phyloP scores from a whole-genome alignment of 2,888 invertebrate species.

The Lapara coniferarum region DNA sequence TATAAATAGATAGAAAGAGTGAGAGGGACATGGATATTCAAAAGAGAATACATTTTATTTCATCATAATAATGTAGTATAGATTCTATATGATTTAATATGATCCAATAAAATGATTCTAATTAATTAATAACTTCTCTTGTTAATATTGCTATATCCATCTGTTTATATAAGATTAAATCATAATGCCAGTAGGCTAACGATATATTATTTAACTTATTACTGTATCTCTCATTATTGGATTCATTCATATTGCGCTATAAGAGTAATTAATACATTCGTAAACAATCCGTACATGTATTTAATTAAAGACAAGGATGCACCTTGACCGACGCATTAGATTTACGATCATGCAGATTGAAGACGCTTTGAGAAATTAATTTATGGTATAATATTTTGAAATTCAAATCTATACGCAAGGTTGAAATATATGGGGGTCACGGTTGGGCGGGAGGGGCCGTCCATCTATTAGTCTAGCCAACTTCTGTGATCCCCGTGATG shows the following conservation, averaged over 20 bases:
- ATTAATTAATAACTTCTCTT: background rate
- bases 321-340: constrained; percentile 15
- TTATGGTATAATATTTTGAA: constrained; percentile 16
- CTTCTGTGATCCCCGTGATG: too few species aligned
- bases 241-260: background rate
- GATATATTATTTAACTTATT: constrained; percentile 11
- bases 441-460: too few species aligned
- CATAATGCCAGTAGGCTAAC: background rate
- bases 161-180: background rate
- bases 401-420: constrained; percentile 13
- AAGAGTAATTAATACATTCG: background rate
- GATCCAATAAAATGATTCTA: background rate
- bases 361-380: constrained; percentile 13
- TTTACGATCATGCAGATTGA: constrained; percentile 11
- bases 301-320: constrained; percentile 9
- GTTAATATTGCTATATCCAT: background rate
- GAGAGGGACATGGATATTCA: too few species aligned
- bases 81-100: background rate
- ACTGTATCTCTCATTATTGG: background rate
- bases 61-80: too few species aligned
- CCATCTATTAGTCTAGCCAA: too few species aligned
- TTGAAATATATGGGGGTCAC: too few species aligned
- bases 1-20: too few species aligned
- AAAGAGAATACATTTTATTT: too few species aligned
- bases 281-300: constrained; percentile 2